Evolutionary conservation across 2,113 vertebrate species (phyloP).

Genomic region (Grammomys dolichurus): DNA sequence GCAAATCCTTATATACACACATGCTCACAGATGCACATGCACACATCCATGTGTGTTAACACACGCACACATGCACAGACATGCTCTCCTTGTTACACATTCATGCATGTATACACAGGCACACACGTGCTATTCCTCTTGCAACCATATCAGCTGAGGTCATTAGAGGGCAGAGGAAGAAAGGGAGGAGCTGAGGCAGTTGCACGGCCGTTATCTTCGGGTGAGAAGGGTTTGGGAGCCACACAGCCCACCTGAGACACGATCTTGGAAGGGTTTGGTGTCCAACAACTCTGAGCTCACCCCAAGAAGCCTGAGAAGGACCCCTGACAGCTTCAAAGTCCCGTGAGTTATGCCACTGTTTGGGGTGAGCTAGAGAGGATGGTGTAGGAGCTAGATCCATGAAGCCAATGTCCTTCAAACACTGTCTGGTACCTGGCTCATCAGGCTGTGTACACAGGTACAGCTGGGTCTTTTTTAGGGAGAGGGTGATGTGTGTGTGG

Average conservation of each 20-base stretch:
- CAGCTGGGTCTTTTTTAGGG: accelerated
- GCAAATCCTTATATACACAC: background rate
- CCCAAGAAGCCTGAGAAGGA: background rate
- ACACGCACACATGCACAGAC: background rate
- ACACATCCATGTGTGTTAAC: background rate
- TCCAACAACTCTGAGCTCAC: background rate
- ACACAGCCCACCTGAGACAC: accelerated
- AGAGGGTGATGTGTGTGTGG: background rate
- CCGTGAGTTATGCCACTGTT: background rate
- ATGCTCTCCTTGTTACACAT: background rate
- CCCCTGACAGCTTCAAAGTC: background rate
- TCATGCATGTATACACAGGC: accelerated
- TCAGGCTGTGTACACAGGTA: accelerated
- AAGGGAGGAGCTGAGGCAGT: accelerated
- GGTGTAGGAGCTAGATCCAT: accelerated
- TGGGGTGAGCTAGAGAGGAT: background rate
- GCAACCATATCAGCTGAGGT: background rate
- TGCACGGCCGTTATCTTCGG: accelerated
- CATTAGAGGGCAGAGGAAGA: background rate
- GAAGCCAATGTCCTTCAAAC: accelerated
- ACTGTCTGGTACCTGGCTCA: accelerated
- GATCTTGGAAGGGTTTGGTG: background rate
- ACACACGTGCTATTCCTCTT: no score
- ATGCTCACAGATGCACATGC: background rate
- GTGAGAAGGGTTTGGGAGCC: background rate